A percentile compares a stretch with the other conserved stretches of the same genome.
phyloP scores from a whole-genome alignment of 2,888 invertebrate genomes.

The Incurvaria masculella region DNA sequence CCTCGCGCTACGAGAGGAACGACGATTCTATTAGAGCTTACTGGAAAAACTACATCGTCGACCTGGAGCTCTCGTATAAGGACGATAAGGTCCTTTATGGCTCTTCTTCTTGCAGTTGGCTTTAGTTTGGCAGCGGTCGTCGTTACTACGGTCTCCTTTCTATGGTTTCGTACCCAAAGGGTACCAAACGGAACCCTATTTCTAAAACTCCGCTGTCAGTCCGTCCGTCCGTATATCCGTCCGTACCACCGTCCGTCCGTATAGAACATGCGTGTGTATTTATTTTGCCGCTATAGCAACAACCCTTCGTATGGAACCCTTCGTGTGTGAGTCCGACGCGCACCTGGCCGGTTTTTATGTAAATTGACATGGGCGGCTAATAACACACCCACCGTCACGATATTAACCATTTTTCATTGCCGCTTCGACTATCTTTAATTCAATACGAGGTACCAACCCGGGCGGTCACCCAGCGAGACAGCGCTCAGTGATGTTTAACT shows the following conservation, averaged over 20 bases:
- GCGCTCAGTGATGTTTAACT: too few relatives aligned
- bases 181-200: too few relatives aligned
- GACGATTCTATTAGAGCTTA: slow-evolving; percentile 42
- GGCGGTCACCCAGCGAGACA: background rate
- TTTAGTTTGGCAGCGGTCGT: background rate
- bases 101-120: background rate
- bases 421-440: too few relatives aligned
- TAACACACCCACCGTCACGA: too few relatives aligned
- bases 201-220: too few relatives aligned
- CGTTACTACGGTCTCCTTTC: background rate
- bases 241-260: too few relatives aligned
- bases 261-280: too few relatives aligned
- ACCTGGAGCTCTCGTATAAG: slow-evolving; percentile 38
- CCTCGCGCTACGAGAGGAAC: slow-evolving; percentile 40
- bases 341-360: too few relatives aligned
- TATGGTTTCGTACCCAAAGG: background rate
- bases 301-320: background rate
- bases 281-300: background rate
- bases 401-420: background rate
- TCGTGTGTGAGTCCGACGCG: too few relatives aligned
- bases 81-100: slow-evolving; percentile 42
- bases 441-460: background rate
- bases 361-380: too few relatives aligned
- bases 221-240: too few relatives aligned
- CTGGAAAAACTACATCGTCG: slow-evolving; percentile 38